Conservation (phyloP, 1,140 invertebrate genomes). For the Halyomorpha halys region DNA sequence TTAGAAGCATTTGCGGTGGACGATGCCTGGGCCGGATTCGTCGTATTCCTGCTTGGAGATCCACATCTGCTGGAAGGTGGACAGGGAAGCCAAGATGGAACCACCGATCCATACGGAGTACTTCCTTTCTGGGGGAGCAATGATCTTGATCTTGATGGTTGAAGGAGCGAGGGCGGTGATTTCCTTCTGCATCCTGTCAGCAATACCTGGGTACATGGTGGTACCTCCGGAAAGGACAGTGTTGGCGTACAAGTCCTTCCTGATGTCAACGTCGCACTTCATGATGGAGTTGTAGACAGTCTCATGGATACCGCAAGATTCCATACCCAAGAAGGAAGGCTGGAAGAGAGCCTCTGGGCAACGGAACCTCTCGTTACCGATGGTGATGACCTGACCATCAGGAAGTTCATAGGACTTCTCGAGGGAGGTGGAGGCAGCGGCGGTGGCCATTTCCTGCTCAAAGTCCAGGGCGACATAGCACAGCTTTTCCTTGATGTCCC, state of each 20-base stretch:
- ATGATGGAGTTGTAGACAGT: conserved; percentile 83
- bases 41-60: conserved; percentile 87
- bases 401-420: conserved; percentile 76
- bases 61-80: conserved; percentile 91
- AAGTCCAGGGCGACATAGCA: conserved; percentile 74
- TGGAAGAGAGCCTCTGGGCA: conserved; percentile 79
- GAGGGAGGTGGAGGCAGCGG: conserved; percentile 61
- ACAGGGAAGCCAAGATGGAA: conserved; percentile 73
- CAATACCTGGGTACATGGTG: conserved; percentile 91
- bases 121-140: conserved; percentile 78
- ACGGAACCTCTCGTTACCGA: conserved; percentile 80
- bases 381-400: conserved; percentile 68
- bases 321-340: conserved; percentile 69
- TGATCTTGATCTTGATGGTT: conserved; percentile 77
- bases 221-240: conserved; percentile 86
- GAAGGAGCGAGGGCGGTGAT: conserved; percentile 65
- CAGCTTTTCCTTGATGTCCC: conserved; percentile 90
- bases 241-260: conserved; percentile 64
- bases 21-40: conserved; percentile 82
- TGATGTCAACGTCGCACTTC: conserved; percentile 81
- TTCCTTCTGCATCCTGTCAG: conserved; percentile 75
- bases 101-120: conserved; percentile 81
- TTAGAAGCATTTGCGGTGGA: conserved; percentile 93
- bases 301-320: conserved; percentile 71
- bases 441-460: conserved; percentile 81